Conservation (phyloP, 2,888 invertebrate genomes). For the Athalia circularis region DNA sequence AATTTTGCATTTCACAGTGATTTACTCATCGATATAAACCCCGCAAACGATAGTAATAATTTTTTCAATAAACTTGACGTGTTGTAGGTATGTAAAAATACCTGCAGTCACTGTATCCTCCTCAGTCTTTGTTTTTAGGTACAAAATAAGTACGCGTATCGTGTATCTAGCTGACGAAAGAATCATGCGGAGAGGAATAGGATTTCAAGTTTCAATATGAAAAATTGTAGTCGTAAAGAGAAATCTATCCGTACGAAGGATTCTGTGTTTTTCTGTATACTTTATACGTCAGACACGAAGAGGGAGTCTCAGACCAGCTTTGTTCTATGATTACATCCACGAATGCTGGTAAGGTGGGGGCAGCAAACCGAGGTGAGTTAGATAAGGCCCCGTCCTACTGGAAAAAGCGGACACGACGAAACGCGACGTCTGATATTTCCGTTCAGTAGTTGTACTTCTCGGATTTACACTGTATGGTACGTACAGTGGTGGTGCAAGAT, state of each 20-base stretch:
- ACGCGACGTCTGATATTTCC: slow-evolving; percentile 41
- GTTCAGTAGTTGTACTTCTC: slow-evolving; percentile 23
- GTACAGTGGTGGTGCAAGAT: background rate
- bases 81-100: background rate
- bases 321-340: slow-evolving; percentile 45
- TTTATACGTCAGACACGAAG: slow-evolving; percentile 35
- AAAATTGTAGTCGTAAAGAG: slow-evolving; percentile 46
- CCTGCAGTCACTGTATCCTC: background rate
- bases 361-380: slow-evolving; percentile 12
- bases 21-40: too few relatives aligned
- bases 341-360: slow-evolving; percentile 31
- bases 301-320: slow-evolving; percentile 42
- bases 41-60: too few relatives aligned
- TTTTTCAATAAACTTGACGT: too few relatives aligned
- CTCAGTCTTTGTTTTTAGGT: background rate
- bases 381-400: slow-evolving; percentile 36
- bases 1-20: too few relatives aligned
- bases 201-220: slow-evolving; percentile 44
- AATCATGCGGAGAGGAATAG: slow-evolving; percentile 8
- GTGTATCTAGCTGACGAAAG: slow-evolving; percentile 13
- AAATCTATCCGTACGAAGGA: slow-evolving; percentile 35
- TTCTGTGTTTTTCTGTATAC: background rate
- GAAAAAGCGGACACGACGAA: slow-evolving; percentile 33
- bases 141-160: background rate
- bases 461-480: slow-evolving; percentile 30